Base-by-base conservation (phyloP, 2,113 vertebrate species). In the Neogobius melanostomus region DNA sequence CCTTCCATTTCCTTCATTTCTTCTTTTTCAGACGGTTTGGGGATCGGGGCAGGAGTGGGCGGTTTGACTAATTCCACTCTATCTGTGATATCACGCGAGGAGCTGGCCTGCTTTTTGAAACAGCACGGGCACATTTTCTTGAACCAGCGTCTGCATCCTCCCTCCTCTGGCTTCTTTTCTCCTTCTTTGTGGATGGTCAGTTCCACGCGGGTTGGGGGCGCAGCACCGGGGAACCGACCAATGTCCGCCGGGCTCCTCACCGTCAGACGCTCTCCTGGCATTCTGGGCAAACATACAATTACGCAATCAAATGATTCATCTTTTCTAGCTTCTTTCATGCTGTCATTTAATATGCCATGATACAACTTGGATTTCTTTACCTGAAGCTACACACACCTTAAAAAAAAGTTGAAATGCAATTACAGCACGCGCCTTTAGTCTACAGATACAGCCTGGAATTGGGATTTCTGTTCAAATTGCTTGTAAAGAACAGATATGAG, bases 61-160 rank as follows among this genome's bases (percentile, higher is more conserved):
- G 62, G 60, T 72, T 82, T 90, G 42, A 85, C 64, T 44, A 60
- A 10, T 3, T 86, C 84, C 11, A 84, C 60, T 6, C 62, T 72
- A n/a, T 91, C 88, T 3, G 81, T 87, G 1, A 89, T 4, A 52
- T 92, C 92, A 45, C 79, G 68, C 5, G 83, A 81, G 56, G 44
- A 63, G 64, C 36, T 76, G 71, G 21, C 85, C 77, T 88, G 85
- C 7, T 53, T 74, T 59, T 88, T 84, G 50, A 77, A 87, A 80
- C 92, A 93, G 71, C 93, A 92, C 0, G 89, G 87, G 7, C 86
- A 92, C 63, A 82, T 76, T 76, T 87, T 92, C 62, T 63, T 81
- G 49, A 92, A 78, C 91, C 90, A 92, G 16, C 83, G 51, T 6
- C 78, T 68, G 45, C 90, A 92, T 49, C 63, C 74, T 7, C 89